A percentile compares a stretch with the other conserved stretches of the same genome.
phyloP scores from a whole-genome alignment of 2,113 vertebrate species.

The Solea solea region DNA sequence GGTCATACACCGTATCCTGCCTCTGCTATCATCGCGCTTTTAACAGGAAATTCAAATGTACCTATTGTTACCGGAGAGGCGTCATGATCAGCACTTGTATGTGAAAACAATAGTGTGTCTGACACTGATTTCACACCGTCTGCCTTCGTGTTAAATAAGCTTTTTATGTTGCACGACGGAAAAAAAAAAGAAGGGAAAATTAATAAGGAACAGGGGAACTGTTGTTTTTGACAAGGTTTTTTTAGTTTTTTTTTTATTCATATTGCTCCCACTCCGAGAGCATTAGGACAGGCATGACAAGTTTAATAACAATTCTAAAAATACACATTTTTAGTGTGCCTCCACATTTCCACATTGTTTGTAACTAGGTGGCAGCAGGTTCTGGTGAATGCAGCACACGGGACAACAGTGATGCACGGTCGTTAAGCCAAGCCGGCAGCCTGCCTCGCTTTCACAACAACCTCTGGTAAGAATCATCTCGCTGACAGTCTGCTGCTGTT shows the following conservation, averaged over 20 bases:
- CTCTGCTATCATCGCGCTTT: neutral
- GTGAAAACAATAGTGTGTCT: slow-evolving; percentile 10
- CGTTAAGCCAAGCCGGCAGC: slow-evolving; percentile 77
- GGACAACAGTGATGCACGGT: slow-evolving; percentile 72
- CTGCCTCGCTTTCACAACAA: slow-evolving; percentile 84
- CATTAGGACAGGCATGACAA: neutral
- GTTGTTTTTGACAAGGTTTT: neutral
- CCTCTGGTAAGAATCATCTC: slow-evolving; percentile 80
- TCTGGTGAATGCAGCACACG: slow-evolving; percentile 83
- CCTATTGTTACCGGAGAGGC: too few species aligned
- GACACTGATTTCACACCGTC: slow-evolving; percentile 10
- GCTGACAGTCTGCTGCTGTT: slow-evolving; percentile 2
- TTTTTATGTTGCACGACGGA: neutral
- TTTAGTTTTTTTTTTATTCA: too few species aligned
- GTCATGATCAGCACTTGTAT: neutral
- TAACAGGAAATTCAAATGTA: too few species aligned
- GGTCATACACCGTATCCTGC: slow-evolving; percentile 8
- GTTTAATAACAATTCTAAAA: too few species aligned
- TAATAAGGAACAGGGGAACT: neutral
- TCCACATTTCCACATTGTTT: neutral
- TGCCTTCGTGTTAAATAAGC: neutral
- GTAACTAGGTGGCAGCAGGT: slow-evolving; percentile 83
- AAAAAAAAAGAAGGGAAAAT: neutral
- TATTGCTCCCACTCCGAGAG: neutral
- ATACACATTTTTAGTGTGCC: neutral